A percentile compares a stretch with the other conserved stretches of the same genome.
phyloP scores from a whole-genome alignment of 2,888 invertebrate genomes.

The Meganola albula region DNA sequence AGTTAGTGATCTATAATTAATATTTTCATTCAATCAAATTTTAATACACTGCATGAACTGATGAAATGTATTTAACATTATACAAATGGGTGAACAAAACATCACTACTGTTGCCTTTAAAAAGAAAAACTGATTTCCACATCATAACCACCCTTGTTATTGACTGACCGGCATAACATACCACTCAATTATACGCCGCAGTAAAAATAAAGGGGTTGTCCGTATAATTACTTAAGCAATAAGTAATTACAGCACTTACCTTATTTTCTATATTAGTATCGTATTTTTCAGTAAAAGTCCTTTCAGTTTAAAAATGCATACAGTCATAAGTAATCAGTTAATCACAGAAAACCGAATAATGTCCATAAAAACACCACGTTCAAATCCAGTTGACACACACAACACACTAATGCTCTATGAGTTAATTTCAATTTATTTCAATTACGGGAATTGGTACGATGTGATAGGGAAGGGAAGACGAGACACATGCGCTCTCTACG shows the following conservation, averaged over 20 bases:
- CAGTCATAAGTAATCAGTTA: constrained; percentile 40
- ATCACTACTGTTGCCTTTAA: too few relatives aligned
- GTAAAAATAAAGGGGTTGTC: constrained; percentile 11
- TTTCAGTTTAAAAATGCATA: constrained; percentile 35
- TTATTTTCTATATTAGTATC: constrained; percentile 40
- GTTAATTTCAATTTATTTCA: constrained; percentile 57
- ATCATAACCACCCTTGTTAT: too few relatives aligned
- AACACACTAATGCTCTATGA: constrained; percentile 47
- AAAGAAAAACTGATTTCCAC: too few relatives aligned
- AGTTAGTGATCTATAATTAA: too few relatives aligned
- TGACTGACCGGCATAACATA: too few relatives aligned
- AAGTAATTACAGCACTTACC: constrained; percentile 42
- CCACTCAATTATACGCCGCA: constrained; percentile 17
- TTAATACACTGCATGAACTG: too few relatives aligned
- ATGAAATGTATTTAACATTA: too few relatives aligned
- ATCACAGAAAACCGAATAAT: constrained; percentile 26
- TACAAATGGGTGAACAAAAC: too few relatives aligned
- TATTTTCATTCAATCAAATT: too few relatives aligned
- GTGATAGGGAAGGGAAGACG: constrained; percentile 32
- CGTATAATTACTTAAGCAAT: constrained; percentile 20
- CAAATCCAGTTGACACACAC: constrained; percentile 61
- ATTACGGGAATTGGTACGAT: constrained; percentile 55
- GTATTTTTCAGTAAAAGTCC: constrained; percentile 46
- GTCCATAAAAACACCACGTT: constrained; percentile 47
- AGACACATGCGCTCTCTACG: constrained; percentile 50